Evolutionary conservation across 1,140 invertebrate species (phyloP).

Genomic region (Euura lappo): DNA sequence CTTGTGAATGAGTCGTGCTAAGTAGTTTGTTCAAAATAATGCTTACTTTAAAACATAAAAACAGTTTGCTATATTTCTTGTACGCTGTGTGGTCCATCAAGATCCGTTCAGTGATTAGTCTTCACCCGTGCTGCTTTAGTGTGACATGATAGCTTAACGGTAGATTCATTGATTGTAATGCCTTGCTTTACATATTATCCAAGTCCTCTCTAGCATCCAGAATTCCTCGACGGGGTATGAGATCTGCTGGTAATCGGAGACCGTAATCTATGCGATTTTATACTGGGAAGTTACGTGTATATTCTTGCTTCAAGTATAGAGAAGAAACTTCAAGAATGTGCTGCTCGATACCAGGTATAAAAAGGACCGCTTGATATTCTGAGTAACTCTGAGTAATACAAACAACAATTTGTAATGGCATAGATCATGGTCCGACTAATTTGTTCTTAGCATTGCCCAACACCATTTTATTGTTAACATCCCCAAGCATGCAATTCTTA

Average conservation of each 20-base stretch:
- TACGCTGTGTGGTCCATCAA: neutral
- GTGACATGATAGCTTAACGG: neutral
- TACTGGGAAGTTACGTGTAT: neutral
- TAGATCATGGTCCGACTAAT: neutral
- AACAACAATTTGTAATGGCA: neutral
- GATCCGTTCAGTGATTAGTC: neutral
- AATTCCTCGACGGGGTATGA: neutral
- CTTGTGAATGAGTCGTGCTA: too few species aligned
- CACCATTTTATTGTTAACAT: conserved; percentile 53
- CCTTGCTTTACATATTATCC: neutral
- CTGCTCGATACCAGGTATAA: neutral
- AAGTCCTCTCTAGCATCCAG: neutral
- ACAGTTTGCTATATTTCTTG: neutral
- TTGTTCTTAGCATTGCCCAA: conserved; percentile 37
- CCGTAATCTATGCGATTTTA: neutral
- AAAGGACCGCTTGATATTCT: neutral
- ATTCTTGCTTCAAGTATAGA: neutral
- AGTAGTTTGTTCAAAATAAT: neutral
- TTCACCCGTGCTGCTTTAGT: neutral
- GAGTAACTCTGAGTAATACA: neutral
- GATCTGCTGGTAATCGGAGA: neutral
- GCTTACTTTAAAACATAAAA: neutral
- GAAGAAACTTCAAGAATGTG: neutral
- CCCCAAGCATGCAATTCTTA: conserved; percentile 55
- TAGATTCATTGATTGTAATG: neutral